Base-by-base conservation (phyloP, 2,888 invertebrate species). In the Andrena hattorfiana region DNA sequence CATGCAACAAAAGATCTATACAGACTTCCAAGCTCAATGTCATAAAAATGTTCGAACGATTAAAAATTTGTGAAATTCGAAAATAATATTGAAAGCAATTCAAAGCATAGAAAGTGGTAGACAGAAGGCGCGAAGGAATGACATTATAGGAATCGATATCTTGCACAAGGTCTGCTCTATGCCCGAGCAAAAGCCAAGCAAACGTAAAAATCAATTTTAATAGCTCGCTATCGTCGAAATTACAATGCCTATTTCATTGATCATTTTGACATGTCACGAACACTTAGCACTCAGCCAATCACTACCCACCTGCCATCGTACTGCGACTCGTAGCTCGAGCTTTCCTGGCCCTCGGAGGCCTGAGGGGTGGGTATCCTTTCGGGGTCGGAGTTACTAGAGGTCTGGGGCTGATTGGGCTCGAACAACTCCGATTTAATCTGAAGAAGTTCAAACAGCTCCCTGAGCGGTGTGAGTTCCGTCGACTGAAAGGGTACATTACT, bases 401-500 rank as follows among this genome's bases (percentile, higher is more conserved):
- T 91, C 74, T 93, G 93, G 75, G 93, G 90, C 84, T 93, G 93
- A 85, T 92, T 94, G 2, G 93, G 92, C 84, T 93, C 93, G 88
- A 93, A 94, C 32, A 94, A 90, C 91, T 97, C 97, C 85, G 97
- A 97, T 94, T 97, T 97, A 88, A 98, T 98, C 95, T 97, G 97
- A 90, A 98, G 94, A 89, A 98, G 94, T 93, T 97, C 97, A 93
- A 98, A 96, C 75, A 98, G 94, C 94, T 97, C 97, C 94, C 97
- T 97, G 95, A 98, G 96, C 91, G 97, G 97, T 92, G 97, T 97
- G 89, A 98, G 96, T 95, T 98, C 97, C 90, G 96, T 96, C 87
- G 97, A 97, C 97, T 97, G 95, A 89, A 95, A 95, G 4, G 10
- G 35, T n/a, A 30, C 7, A 54, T 6, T 42, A 42, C 42, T 42